Conservation (phyloP, 2,797 vertebrate species). For the Amblyraja radiata region DNA sequence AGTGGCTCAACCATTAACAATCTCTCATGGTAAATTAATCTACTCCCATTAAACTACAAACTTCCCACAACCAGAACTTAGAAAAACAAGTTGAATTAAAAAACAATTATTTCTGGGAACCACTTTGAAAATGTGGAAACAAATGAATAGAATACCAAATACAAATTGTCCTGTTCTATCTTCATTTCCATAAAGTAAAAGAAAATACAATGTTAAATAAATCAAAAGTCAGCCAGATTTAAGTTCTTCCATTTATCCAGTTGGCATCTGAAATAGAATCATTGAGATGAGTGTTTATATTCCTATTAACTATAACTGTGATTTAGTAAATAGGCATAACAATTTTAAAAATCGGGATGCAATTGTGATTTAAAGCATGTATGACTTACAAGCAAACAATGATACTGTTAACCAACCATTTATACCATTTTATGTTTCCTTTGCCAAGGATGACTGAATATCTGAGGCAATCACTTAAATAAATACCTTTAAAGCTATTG, state of each 20-base stretch:
- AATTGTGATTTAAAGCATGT: not conserved
- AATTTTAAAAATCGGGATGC: not conserved
- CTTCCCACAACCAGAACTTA: not conserved
- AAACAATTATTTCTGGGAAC: no score
- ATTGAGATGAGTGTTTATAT: not conserved
- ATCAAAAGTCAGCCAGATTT: not conserved
- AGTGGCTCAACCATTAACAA: not conserved
- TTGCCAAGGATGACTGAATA: constrained; percentile 9
- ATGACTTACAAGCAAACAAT: not conserved
- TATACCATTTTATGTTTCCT: not conserved
- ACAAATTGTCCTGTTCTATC: not conserved
- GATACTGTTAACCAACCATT: not conserved
- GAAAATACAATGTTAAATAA: not conserved
- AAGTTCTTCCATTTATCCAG: not conserved
- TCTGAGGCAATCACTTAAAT: not conserved
- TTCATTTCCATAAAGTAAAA: not conserved
- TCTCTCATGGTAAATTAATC: not conserved
- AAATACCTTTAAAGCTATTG: constrained; percentile 11
- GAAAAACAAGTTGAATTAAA: not conserved
- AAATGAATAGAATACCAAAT: not conserved
- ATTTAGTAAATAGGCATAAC: not conserved
- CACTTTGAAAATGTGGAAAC: not conserved
- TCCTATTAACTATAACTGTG: no score
- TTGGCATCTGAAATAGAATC: not conserved
- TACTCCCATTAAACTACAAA: not conserved